A percentile compares a stretch with the other conserved stretches of the same genome.
Evolutionary conservation across 1,140 invertebrate species (phyloP).

Genomic region (Periplaneta americana): DNA sequence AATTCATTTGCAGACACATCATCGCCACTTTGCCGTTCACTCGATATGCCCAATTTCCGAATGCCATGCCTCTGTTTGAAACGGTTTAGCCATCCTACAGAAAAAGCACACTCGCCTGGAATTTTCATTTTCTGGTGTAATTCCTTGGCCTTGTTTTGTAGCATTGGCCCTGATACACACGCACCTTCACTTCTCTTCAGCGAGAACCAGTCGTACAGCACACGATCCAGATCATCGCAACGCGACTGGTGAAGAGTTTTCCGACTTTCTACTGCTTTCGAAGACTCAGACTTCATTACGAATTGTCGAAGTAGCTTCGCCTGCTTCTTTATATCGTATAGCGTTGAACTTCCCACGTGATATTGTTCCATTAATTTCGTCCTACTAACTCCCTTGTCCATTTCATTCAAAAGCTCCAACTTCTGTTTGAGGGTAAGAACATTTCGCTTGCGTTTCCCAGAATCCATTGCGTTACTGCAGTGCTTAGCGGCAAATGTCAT

Average conservation of each 20-base stretch:
- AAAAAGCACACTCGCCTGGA: not conserved
- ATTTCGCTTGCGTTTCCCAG: not conserved
- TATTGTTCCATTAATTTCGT: not conserved
- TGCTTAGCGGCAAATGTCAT: no score
- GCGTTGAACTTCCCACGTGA: not conserved
- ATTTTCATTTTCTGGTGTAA: not conserved
- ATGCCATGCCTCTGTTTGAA: not conserved
- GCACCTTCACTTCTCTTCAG: no score
- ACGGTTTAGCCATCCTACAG: not conserved
- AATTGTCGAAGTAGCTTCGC: not conserved
- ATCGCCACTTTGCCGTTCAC: not conserved
- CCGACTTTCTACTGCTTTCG: not conserved
- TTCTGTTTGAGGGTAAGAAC: not conserved
- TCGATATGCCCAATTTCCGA: not conserved
- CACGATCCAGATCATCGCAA: not conserved
- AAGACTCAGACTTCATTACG: not conserved
- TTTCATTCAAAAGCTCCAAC: not conserved
- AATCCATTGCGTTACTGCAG: no score
- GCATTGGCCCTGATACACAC: not conserved
- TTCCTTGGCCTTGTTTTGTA: not conserved
- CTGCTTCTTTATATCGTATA: constrained; percentile 1
- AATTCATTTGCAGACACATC: not conserved
- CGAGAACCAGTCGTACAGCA: not conserved
- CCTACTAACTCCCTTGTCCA: no score
- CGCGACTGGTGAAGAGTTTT: no score